Evolutionary conservation across 2,888 invertebrate genomes (phyloP).

Genomic region (Phymatocera aterrima): DNA sequence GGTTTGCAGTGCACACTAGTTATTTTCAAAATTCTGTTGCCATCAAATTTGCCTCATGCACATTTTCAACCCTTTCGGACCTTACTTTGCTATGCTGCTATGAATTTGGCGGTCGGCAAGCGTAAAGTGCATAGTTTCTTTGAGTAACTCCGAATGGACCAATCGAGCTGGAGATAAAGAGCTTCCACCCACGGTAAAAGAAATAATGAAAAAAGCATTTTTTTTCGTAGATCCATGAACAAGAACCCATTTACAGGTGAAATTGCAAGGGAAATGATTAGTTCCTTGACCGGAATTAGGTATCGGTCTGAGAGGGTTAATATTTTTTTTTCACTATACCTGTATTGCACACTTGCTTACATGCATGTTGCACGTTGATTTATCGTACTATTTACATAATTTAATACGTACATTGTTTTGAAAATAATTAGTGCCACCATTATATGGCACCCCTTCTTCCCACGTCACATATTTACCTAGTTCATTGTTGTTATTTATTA

Average conservation of each 20-base stretch:
- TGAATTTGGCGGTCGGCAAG: too few relatives aligned
- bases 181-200: too few relatives aligned
- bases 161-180: too few relatives aligned
- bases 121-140: too few relatives aligned
- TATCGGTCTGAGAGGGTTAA: too few relatives aligned
- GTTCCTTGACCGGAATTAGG: too few relatives aligned
- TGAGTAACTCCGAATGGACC: too few relatives aligned
- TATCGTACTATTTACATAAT: not conserved
- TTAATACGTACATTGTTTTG: slow-evolving; percentile 9
- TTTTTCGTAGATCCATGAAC: too few relatives aligned
- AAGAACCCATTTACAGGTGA: too few relatives aligned
- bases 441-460: slow-evolving; percentile 33
- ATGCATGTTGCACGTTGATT: slow-evolving; percentile 43
- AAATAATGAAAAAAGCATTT: too few relatives aligned
- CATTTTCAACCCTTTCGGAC: slow-evolving; percentile 5
- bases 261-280: too few relatives aligned
- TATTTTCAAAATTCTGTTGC: slow-evolving; percentile 43
- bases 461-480: not conserved
- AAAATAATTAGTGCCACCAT: slow-evolving; percentile 47
- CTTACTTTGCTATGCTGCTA: too few relatives aligned
- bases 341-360: not conserved
- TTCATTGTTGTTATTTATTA: not conserved
- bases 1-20: slow-evolving; percentile 47
- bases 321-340: not conserved
- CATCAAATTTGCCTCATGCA: not conserved